Evolutionary conservation across 2,113 vertebrate species (phyloP).

Genomic region (Menidia beryllina): DNA sequence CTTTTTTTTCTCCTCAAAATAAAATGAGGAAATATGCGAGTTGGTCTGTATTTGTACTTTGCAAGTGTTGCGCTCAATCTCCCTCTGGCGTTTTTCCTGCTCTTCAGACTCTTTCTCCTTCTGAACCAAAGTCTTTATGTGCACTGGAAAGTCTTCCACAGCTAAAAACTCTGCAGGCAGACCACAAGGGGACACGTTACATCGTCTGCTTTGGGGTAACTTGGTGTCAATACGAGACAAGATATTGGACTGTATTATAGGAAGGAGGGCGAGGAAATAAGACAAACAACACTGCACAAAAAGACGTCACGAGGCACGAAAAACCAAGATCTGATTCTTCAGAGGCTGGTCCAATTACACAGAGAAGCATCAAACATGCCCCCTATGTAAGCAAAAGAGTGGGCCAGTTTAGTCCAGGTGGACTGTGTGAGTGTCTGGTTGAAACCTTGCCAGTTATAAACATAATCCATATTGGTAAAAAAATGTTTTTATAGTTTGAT

Average conservation of each 20-base stretch:
- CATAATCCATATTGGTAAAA: no score
- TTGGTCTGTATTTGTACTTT: slow-evolving; percentile 82
- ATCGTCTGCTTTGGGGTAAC: neutral
- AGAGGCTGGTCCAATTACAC: neutral
- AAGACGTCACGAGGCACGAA: neutral
- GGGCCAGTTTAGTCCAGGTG: neutral
- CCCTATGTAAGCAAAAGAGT: neutral
- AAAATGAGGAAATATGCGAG: neutral
- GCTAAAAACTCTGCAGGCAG: slow-evolving; percentile 89
- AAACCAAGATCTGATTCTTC: neutral
- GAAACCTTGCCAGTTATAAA: neutral
- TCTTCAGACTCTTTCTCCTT: slow-evolving; percentile 96
- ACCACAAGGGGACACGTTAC: slow-evolving; percentile 19
- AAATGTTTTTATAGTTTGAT: neutral
- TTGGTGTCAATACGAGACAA: neutral
- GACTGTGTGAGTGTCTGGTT: neutral
- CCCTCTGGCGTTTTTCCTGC: slow-evolving; percentile 95
- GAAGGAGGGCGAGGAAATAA: neutral
- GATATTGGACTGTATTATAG: neutral
- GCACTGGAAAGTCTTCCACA: slow-evolving; percentile 92
- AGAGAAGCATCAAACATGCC: neutral
- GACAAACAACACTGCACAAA: neutral
- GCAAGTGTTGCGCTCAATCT: slow-evolving; percentile 98
- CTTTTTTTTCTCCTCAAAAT: neutral
- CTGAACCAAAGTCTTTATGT: slow-evolving; percentile 93